phyloP scores from a whole-genome alignment of 2,113 vertebrate genomes.

The Theristicus caerulescens region DNA sequence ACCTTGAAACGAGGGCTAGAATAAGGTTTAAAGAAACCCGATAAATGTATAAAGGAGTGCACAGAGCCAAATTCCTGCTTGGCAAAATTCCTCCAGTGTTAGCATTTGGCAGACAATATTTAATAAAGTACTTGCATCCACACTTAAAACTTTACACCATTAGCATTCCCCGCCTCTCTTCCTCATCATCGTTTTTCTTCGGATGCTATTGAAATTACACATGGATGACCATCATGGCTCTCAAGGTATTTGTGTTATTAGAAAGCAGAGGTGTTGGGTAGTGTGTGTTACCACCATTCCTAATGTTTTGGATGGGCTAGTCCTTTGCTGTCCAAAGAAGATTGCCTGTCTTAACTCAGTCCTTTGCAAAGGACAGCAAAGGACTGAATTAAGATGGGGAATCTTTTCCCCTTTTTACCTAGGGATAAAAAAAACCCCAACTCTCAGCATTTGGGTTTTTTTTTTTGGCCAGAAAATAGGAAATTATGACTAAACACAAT shows the following conservation, averaged over 20 bases:
- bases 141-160: not conserved
- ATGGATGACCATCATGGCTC: not conserved
- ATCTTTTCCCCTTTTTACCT: not conserved
- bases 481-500: not conserved
- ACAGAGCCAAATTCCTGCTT: slow-evolving; percentile 23
- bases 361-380: not conserved
- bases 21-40: not conserved
- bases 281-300: no score
- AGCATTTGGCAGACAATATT: not conserved
- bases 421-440: not conserved
- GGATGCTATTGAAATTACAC: not conserved
- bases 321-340: not conserved
- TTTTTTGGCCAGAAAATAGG: not conserved
- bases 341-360: not conserved
- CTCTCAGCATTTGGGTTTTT: not conserved
- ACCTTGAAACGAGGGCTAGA: not conserved
- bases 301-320: not conserved
- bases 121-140: not conserved
- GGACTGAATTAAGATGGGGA: not conserved
- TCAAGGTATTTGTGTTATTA: not conserved
- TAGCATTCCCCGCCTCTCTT: not conserved
- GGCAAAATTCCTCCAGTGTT: not conserved
- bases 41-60: not conserved
- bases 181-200: not conserved
- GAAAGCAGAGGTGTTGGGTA: not conserved